Percentiles rank a stretch among this genome's conserved stretches.
Conservation (phyloP, 2,888 invertebrate species). For the Agapetus fuscipes region DNA sequence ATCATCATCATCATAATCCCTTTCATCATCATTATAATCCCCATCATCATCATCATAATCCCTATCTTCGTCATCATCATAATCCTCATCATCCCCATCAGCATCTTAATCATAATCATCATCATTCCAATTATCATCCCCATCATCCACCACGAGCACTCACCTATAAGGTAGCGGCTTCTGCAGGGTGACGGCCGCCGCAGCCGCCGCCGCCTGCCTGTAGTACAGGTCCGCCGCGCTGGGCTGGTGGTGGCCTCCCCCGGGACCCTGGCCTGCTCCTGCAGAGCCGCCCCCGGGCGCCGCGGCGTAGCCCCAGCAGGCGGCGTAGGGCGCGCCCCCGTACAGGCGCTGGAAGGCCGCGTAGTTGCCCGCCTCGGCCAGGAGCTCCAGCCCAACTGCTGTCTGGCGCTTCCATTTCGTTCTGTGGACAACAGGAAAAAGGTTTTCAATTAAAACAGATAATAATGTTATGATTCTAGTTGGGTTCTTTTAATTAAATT, state of each 20-base stretch:
- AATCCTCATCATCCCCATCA: too few relatives aligned
- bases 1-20: too few relatives aligned
- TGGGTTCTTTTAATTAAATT: too few relatives aligned
- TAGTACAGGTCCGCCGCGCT: constrained; percentile 73
- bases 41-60: too few relatives aligned
- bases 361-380: constrained; percentile 96
- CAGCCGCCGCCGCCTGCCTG: constrained; percentile 68
- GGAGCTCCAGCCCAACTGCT: constrained; percentile 90
- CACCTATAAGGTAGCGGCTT: constrained; percentile 77
- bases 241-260: constrained; percentile 50
- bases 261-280: constrained; percentile 49
- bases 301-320: constrained; percentile 48
- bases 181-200: constrained; percentile 66
- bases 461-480: too few relatives aligned
- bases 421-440: constrained; percentile 58
- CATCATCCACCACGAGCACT: too few relatives aligned
- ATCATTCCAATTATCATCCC: too few relatives aligned
- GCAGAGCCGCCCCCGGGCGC: constrained; percentile 57
- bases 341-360: constrained; percentile 96
- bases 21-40: too few relatives aligned
- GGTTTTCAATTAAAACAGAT: too few relatives aligned
- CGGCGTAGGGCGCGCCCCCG: constrained; percentile 64
- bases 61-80: too few relatives aligned
- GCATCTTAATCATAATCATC: too few relatives aligned
- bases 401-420: constrained; percentile 99